Conservation (phyloP, 2,888 invertebrate genomes). For the Beris morrisii region DNA sequence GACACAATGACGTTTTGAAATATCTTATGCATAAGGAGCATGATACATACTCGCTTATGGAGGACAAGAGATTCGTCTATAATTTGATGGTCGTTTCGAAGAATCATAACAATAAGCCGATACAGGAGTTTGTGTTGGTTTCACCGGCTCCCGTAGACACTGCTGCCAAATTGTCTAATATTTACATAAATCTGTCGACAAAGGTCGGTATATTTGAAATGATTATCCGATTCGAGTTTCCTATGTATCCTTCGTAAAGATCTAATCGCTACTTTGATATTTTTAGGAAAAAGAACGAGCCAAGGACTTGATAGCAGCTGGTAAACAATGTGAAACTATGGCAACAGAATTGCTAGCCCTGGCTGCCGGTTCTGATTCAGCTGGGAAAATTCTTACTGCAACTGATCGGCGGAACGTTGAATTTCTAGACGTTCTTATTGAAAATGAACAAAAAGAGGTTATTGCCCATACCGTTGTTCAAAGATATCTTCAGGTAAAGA, state of each 20-base stretch:
- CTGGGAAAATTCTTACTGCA: constrained; percentile 91
- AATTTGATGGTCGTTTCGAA: constrained; percentile 98
- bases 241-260: not conserved
- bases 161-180: constrained; percentile 95
- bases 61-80: constrained; percentile 96
- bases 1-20: constrained; percentile 93
- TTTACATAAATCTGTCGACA: constrained; percentile 82
- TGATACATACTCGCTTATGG: constrained; percentile 95
- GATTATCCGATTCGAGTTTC: too few relatives aligned
- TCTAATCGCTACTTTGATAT: constrained; percentile 10
- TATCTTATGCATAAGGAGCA: constrained; percentile 97
- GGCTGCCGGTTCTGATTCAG: constrained; percentile 92
- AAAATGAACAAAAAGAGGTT: constrained; percentile 97
- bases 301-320: constrained; percentile 92
- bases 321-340: constrained; percentile 96
- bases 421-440: constrained; percentile 94
- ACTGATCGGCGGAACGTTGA: constrained; percentile 93
- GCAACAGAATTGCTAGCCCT: constrained; percentile 93
- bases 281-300: constrained; percentile 93
- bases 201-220: constrained; percentile 60
- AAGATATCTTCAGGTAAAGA: constrained; percentile 88
- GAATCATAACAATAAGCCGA: constrained; percentile 91
- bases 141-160: constrained; percentile 99
- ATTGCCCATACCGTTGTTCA: constrained; percentile 97
- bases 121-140: constrained; percentile 96